Evolutionary conservation across 2,113 vertebrate species (phyloP).

Genomic region (Capreolus pygargus): DNA sequence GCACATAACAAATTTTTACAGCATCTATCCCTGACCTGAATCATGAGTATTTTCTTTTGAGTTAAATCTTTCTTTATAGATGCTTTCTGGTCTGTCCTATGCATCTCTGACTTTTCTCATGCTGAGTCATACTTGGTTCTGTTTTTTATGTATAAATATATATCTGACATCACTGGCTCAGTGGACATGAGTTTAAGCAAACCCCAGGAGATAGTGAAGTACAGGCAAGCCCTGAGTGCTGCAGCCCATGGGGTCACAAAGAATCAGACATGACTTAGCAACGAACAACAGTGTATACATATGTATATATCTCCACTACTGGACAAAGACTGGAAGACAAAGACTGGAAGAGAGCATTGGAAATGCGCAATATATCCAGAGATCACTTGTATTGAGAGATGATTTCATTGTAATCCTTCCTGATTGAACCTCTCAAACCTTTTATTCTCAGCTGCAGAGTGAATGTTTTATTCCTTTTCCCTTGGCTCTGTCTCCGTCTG

Average conservation of each 20-base stretch:
- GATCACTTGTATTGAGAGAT: not conserved
- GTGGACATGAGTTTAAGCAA: not conserved
- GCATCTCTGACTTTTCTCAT: constrained; percentile 29
- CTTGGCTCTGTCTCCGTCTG: not conserved
- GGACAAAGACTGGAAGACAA: not conserved
- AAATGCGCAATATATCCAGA: not conserved
- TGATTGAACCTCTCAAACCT: not conserved
- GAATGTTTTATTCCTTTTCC: not conserved
- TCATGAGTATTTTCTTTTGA: not conserved
- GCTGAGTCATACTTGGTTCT: constrained; percentile 2
- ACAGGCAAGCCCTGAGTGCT: not conserved
- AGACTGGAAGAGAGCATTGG: not conserved
- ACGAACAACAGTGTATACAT: not conserved
- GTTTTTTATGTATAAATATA: not conserved
- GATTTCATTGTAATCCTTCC: not conserved
- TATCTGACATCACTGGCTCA: not conserved
- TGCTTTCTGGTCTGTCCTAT: not conserved
- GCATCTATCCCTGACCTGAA: not conserved
- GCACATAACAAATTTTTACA: not conserved
- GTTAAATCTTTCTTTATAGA: not conserved
- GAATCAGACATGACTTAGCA: not conserved
- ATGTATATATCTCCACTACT: not conserved
- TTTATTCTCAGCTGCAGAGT: not conserved
- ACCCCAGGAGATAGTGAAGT: not conserved
- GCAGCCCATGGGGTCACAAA: not conserved